phyloP scores from a whole-genome alignment of 2,888 invertebrate species.

The Teleiodes luculella region DNA sequence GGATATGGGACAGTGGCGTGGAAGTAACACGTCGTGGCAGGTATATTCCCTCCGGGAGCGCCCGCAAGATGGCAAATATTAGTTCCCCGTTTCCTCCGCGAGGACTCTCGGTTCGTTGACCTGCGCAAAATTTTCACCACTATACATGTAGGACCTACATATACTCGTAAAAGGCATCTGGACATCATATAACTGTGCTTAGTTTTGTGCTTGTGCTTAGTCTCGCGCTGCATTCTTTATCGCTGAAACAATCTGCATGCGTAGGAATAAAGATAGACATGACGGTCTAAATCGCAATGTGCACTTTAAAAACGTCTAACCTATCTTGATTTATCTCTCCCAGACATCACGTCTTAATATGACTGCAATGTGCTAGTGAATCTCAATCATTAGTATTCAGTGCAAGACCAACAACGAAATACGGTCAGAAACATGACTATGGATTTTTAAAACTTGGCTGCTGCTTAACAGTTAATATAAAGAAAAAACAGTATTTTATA shows the following conservation, averaged over 20 bases:
- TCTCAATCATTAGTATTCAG: background rate
- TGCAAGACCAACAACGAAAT: background rate
- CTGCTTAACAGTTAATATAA: no score
- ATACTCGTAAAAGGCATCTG: no score
- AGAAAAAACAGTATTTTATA: no score
- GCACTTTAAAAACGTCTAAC: constrained; percentile 5
- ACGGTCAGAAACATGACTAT: no score
- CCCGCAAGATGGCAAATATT: constrained; percentile 70
- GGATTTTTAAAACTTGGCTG: background rate
- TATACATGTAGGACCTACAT: constrained; percentile 38
- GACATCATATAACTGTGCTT: constrained; percentile 38
- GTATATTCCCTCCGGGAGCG: constrained; percentile 60
- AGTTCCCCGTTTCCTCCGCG: constrained; percentile 56
- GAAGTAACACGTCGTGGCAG: constrained; percentile 62
- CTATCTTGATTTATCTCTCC: background rate
- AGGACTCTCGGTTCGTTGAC: constrained; percentile 64
- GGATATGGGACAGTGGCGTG: constrained; percentile 55
- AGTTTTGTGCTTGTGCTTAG: constrained; percentile 27
- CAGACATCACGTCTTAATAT: background rate
- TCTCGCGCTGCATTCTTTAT: constrained; percentile 30
- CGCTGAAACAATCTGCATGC: constrained; percentile 25
- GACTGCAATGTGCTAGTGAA: background rate
- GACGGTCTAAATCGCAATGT: constrained; percentile 14
- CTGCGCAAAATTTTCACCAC: constrained; percentile 59
- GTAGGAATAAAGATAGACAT: constrained; percentile 13